phyloP scores from a whole-genome alignment of 2,113 vertebrate species.

The Raja brachyura region DNA sequence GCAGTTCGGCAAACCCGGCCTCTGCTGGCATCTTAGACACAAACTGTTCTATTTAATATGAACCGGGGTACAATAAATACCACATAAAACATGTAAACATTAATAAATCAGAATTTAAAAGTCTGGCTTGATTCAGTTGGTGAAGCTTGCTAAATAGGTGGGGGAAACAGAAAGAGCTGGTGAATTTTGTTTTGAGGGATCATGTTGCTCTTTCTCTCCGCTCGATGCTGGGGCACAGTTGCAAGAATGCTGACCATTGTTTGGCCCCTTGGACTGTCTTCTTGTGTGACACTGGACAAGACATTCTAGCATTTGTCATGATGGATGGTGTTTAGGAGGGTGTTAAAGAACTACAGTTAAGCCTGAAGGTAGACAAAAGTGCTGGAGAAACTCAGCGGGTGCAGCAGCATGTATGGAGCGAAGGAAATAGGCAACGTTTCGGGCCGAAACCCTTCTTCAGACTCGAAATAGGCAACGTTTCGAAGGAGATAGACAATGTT shows the following conservation, averaged over 20 bases:
- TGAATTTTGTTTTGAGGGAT: neutral
- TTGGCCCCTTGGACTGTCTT: neutral
- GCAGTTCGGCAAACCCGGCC: neutral
- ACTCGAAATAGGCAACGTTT: too few relatives aligned
- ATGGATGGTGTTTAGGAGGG: neutral
- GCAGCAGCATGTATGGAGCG: too few relatives aligned
- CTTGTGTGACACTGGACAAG: neutral
- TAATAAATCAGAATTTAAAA: constrained; percentile 24
- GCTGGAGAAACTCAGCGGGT: too few relatives aligned
- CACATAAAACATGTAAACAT: neutral
- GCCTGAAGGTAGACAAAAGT: neutral
- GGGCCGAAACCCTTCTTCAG: too few relatives aligned
- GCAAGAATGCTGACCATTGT: too few relatives aligned
- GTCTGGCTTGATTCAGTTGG: neutral
- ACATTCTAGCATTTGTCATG: neutral
- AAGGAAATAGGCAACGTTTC: too few relatives aligned
- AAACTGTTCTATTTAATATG: constrained; percentile 10
- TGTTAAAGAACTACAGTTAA: too few relatives aligned
- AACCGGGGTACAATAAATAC: constrained; percentile 18
- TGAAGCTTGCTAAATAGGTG: neutral
- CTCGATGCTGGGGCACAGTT: neutral
- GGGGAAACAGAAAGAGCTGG: neutral
- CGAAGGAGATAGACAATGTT: too few relatives aligned
- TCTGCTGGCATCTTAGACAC: neutral
- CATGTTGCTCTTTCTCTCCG: neutral